Evolutionary conservation across 1,140 invertebrate species (phyloP).

Genomic region (Cyclargus thomasi): DNA sequence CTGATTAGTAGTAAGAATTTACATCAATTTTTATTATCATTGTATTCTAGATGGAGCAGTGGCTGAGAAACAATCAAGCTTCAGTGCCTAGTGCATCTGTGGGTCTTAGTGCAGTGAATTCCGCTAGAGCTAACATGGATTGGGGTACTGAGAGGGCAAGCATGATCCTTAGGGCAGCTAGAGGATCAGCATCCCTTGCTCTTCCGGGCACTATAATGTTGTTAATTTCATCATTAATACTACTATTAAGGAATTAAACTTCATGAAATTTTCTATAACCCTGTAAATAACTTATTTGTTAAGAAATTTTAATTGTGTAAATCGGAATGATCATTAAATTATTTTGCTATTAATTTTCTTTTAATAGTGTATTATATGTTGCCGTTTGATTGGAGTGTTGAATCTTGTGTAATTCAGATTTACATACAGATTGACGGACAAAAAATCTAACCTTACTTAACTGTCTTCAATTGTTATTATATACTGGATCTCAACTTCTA

Average conservation of each 20-base stretch:
- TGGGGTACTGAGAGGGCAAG: conserved; percentile 52
- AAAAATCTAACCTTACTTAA: too few relatives aligned
- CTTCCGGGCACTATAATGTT: conserved; percentile 41
- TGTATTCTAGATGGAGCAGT: conserved; percentile 53
- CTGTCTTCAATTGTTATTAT: too few relatives aligned
- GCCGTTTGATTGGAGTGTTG: too few relatives aligned
- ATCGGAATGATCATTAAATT: neutral
- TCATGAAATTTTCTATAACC: neutral
- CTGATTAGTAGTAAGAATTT: too few relatives aligned
- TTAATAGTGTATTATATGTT: too few relatives aligned
- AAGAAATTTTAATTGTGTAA: neutral
- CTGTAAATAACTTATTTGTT: neutral
- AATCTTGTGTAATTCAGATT: too few relatives aligned
- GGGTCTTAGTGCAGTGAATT: conserved; percentile 43
- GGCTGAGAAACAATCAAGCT: conserved; percentile 38
- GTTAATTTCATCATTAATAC: conserved; percentile 33
- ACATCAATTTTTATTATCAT: neutral
- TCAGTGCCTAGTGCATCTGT: conserved; percentile 38
- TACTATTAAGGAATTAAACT: conserved; percentile 35
- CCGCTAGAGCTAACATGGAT: conserved; percentile 42
- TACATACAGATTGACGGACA: too few relatives aligned
- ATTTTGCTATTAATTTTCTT: neutral
- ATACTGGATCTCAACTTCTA: too few relatives aligned
- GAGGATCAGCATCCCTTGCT: conserved; percentile 33
- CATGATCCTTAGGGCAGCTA: conserved; percentile 38